A percentile compares a stretch with the other conserved stretches of the same genome.
These are phyloP conservation scores for Scophthalmus maximus DNA, from an alignment of 2,113 vertebrate species.

Conservation along the genomic window DNA sequence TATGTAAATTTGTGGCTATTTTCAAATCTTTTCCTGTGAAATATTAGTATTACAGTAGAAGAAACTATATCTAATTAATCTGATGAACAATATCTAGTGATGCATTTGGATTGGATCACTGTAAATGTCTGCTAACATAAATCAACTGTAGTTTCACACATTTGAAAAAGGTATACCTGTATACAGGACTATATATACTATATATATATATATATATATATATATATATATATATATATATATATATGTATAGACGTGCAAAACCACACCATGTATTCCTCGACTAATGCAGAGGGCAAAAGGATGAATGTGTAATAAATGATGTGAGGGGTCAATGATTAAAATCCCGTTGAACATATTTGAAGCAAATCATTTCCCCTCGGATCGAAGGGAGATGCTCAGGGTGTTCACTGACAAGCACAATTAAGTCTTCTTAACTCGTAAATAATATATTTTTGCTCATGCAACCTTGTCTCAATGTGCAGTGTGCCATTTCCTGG, in stretches of 20 bases:
- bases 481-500: conserved; percentile 68
- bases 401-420: not conserved
- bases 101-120: not conserved
- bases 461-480: conserved; percentile 55
- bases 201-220: no score
- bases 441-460: conserved; percentile 38
- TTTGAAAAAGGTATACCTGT: not conserved
- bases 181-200: no score
- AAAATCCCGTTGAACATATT: conserved; percentile 12
- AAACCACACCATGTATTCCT: not conserved
- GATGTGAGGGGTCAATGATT: conserved; percentile 7
- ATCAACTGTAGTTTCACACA: conserved; percentile 3
- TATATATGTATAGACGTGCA: not conserved
- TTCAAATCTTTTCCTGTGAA: not conserved
- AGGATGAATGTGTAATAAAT: conserved; percentile 24
- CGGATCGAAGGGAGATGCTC: not conserved
- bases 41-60: not conserved
- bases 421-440: conserved; percentile 34
- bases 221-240: no score
- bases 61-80: not conserved
- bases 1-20: conserved; percentile 1
- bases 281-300: not conserved
- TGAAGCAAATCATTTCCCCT: conserved; percentile 3
- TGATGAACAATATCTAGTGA: not conserved
- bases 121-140: conserved; percentile 12